Base-by-base conservation (phyloP, 2,888 invertebrate genomes). In the Trisateles emortualis region DNA sequence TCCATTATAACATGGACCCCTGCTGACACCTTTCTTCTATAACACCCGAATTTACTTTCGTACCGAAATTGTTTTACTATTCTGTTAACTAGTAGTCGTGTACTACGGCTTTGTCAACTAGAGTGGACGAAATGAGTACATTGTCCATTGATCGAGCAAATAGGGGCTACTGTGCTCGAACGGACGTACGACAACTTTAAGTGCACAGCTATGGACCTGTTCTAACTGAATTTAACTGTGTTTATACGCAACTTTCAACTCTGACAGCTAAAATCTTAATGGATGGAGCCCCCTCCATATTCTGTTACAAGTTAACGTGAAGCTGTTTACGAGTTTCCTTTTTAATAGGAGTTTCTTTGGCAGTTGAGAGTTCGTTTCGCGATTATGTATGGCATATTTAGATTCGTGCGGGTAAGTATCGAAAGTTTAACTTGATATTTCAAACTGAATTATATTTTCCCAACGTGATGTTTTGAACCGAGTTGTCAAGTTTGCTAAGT, bases 1-100 rank as follows among this genome's bases (percentile, higher is more conserved):
- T 54, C 47, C 52, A 59, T 58, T 61, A 41, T 40, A 38, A 26
- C 38, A 30, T 40, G 39, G 47, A 48, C 59, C 63, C 49, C 54
- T 13, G 40, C 59, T 63, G 55, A 1, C 41, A 44, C 5, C 5
- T 36, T 22, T 29, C 19, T 16, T 39, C 49, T 52, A 52, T 42
- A 62, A 54, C 40, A 48, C 29, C 29, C 48, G 33, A 41, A 33
- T 33, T 10, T 36, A 45, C 19, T 39, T 13, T 44, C 39, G 11
- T 2, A 17, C 17, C 38, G 14, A 32, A 32, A 32, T 14, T 39
- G 8, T 47, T 32, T 22, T 47, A 14, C 13, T 39, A 45, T 45
- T 39, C 16, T 32, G 39, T 39, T 16, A 39, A 30, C 30, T 33
- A 30, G 32, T 32, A 10, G 26, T 38, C n/a, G 13, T 29, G 29